Base-by-base conservation (phyloP, 2,888 invertebrate genomes). In the Leptarthrus brevirostris region DNA sequence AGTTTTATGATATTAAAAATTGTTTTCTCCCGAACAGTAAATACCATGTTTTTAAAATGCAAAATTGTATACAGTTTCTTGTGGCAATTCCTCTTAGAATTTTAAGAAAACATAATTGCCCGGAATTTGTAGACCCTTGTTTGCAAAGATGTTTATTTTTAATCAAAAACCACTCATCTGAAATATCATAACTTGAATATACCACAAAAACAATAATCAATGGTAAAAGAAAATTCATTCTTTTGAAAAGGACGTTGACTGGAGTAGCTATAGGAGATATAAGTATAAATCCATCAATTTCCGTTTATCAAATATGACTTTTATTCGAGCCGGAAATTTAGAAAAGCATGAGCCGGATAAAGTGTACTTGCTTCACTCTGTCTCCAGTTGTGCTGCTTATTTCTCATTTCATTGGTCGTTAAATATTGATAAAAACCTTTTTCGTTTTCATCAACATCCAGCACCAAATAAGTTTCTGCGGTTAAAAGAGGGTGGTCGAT, bases 201-300 rank as follows among this genome's bases (percentile, higher is more conserved):
- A 53, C 44, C 47, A 54, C 26, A 72, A 56, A 72, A 74, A 24
- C 47, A 72, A 72, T 72, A 72, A 72, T 72, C 56, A 47, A 26
- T 72, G 47, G 30, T 40, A 54, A 36, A 40, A 69, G 49, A 30
- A 49, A 69, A 30, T 34, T 10, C 14, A 24, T 8, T 12, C 3
- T 69, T 10, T 30, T 16, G 16, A 18, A 30, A 30, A 52, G 52
- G 52, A 34, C 34, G 30, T 16, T 34, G 69, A 20, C 69, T 69
- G n/a, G 18, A 30, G 26, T 18, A 47, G 52, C 52, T 26, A 30
- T 6, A 52, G 69, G 72, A 64, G 56, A 72, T 66, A 30, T 74
- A n/a, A n/a, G n/a, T n/a, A 72, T 76, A 76, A 74, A 76, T 76
- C 76, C 76, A 76, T 76, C 73, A 76, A 76, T 76, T 76, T 76